Base-by-base conservation (phyloP, 2,113 vertebrate genomes). In the Callipepla squamata region DNA sequence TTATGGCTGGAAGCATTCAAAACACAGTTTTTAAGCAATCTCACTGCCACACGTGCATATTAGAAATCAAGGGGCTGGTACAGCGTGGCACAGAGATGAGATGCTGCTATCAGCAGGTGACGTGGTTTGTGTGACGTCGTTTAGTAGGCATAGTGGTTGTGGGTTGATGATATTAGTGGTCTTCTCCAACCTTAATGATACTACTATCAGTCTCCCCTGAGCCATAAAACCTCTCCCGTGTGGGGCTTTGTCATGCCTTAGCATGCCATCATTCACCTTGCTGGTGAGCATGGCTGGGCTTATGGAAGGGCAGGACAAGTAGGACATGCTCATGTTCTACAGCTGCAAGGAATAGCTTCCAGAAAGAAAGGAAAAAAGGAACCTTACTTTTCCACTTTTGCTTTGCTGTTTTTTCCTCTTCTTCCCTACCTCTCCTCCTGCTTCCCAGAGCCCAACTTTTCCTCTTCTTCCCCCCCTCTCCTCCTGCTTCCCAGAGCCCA, bases 231-330 rank as follows among this genome's bases (percentile, higher is more conserved):
- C 58, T 13, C 26, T 38, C n/a, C 48, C 23, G 11, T 25, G 6
- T 16, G 5, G 13, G 18, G 38, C n/a, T 87, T 59, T 36, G 13
- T 69, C 38, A 22, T 74, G 48, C 13, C 28, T 55, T 75, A 62
- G 2, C 0, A 1, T 20, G 7, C 8, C 32, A 51, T 53, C 51
- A 72, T 18, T 22, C 30, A n/a, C 6, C 18, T 53, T 38, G 32
- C 58, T 57, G 80, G 23, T 0, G 3, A 65, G 61, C 8, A 30
- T 34, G 42, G 11, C 42, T 80, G 76, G 23, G 38, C 50, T 79
- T 34, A 19, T 6, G 7, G 48, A 57, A 20, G 2, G 25, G 9
- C 44, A 53, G 32, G 13, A 53, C 1, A 5, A 83, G 67, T 50
- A 48, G 1, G 4, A 19, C 45, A n/a, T 26, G 42, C 58, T 42